A percentile compares a stretch with the other conserved stretches of the same genome.
phyloP scores from a whole-genome alignment of 1,140 invertebrate genomes.

The Trinorchestia longiramus region DNA sequence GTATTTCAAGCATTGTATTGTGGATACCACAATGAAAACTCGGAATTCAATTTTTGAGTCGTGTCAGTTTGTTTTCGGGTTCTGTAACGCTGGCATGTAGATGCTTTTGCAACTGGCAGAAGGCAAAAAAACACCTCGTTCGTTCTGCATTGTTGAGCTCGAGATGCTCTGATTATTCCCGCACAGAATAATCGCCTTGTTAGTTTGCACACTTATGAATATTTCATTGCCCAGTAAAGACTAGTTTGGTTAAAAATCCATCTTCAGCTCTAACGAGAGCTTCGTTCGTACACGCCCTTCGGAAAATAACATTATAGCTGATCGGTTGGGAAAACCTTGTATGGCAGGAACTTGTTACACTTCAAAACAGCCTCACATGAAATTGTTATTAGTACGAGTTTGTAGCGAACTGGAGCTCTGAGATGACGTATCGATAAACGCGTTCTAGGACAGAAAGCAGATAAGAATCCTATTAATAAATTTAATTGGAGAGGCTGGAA shows the following conservation, averaged over 20 bases:
- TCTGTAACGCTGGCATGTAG: not conserved
- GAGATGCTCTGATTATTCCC: not conserved
- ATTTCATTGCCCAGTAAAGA: constrained; percentile 8
- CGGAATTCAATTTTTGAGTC: not conserved
- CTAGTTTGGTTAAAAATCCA: not conserved
- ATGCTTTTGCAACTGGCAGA: not conserved
- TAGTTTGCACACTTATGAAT: not conserved
- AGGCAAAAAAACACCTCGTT: not conserved
- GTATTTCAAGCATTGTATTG: too few relatives aligned
- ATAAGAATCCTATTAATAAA: constrained; percentile 49
- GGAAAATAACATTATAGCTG: not conserved
- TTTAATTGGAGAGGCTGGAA: constrained; percentile 14
- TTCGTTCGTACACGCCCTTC: not conserved
- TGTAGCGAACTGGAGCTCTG: not conserved
- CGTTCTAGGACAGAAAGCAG: constrained; percentile 32
- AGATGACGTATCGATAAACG: constrained; percentile 45
- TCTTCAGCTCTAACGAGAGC: not conserved
- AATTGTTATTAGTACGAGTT: not conserved
- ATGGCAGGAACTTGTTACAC: not conserved
- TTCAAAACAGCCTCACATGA: not conserved
- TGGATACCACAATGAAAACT: not conserved
- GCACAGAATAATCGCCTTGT: not conserved
- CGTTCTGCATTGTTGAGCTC: not conserved
- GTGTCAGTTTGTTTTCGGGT: not conserved
- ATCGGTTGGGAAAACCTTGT: not conserved